Evolutionary conservation across 2,888 invertebrate species (phyloP), one percentile per base, ranked within the genome.

Genomic region (Chirona hameri): DNA sequence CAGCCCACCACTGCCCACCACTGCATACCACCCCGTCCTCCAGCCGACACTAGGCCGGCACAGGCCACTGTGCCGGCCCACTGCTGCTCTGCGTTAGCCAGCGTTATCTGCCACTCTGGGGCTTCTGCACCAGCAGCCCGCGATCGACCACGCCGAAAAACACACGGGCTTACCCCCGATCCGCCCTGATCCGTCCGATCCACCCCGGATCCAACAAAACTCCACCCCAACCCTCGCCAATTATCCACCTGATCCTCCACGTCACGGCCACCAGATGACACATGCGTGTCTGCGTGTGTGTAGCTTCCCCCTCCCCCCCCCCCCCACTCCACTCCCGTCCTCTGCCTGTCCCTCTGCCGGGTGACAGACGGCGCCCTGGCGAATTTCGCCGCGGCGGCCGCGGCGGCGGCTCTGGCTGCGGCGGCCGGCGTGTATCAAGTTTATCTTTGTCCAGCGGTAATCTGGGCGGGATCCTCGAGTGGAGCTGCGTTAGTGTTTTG

Each of bases 401-500:
- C 52, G 18, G 52, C 52, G 52, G 15, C 72, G 18, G 18, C 72
- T 29, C 72, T 31, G 18, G 31, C 27, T 29, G 72, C 72, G 27
- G 10, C 15, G 72, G 52, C 52, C 18, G 15, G 31, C 31, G 15
- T 18, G 72, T 29, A 31, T 72, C 18, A 31, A 18, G 31, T 72
- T 72, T 72, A 31, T 72, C 72, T 72, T 31, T 31, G 72, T 72
- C 72, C 39, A 31, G 27, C 72, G 12, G 72, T 72, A 72, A 72
- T 72, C 72, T 72, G 72, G 29, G 5, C 72, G 31, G 72, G 31
- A 72, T 72, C 72, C 72, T 31, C 72, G 14, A 29, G 72, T 31
- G 72, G 72, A 0, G 29, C 18, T 5, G 72, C 31, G 72, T 72
- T 72, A 31, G 72, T 72, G 72, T 72, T 72, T 72, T 72, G 72